Conservation (phyloP, 2,797 vertebrate genomes). For the Chromobotia macracanthus region DNA sequence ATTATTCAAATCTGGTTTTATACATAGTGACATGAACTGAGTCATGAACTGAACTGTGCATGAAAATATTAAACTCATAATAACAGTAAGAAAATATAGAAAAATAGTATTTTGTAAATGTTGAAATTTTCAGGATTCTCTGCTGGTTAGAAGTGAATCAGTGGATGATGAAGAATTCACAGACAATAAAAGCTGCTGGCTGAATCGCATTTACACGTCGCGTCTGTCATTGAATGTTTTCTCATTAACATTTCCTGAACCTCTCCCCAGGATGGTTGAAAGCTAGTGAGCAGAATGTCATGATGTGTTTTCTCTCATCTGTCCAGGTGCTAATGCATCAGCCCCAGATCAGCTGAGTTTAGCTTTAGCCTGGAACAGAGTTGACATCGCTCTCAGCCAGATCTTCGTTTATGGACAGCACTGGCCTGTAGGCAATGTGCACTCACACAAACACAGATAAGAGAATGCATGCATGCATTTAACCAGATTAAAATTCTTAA, state of each 20-base stretch:
- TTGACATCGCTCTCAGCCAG: slow-evolving; percentile 98
- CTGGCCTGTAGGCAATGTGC: slow-evolving; percentile 88
- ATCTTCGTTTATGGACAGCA: slow-evolving; percentile 99
- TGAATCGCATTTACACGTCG: not conserved
- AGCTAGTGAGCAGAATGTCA: not conserved
- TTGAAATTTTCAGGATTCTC: not conserved
- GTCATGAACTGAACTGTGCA: slow-evolving; percentile 42
- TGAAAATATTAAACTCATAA: slow-evolving; percentile 32
- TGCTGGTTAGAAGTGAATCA: not conserved
- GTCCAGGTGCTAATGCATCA: slow-evolving; percentile 92
- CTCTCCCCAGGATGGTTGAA: not conserved
- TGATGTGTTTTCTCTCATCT: slow-evolving; percentile 22
- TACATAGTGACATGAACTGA: slow-evolving; percentile 32
- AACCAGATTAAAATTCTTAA: no score
- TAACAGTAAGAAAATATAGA: slow-evolving; percentile 40
- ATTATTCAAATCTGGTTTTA: slow-evolving; percentile 43
- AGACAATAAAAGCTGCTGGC: not conserved
- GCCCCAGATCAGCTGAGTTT: slow-evolving; percentile 97
- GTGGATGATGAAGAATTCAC: not conserved
- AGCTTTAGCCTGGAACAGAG: slow-evolving; percentile 97
- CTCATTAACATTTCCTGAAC: not conserved
- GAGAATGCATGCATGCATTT: no score
- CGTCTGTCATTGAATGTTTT: not conserved
- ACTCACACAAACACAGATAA: not conserved
- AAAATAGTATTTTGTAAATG: not conserved